Evolutionary conservation across 2,888 invertebrate genomes (phyloP), one percentile per base, ranked within the genome.

Genomic region (Macrosoma leucophasiata): DNA sequence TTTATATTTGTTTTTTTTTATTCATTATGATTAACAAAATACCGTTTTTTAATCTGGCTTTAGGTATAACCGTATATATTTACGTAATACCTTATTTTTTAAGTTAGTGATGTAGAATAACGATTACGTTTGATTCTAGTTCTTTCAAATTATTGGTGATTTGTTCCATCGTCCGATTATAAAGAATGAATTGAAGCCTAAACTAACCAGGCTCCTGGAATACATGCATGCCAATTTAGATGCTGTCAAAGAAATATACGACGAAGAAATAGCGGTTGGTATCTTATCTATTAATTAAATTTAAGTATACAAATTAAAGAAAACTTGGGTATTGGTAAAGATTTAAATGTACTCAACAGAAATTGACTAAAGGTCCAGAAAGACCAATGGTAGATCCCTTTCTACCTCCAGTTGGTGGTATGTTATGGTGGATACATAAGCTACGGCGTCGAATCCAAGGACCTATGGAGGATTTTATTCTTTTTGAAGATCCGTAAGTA

Each of bases 351-450:
- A 2, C 4, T 17, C 39, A 43, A 4, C 42, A 82, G 82, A 82
- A 77, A 69, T 23, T 77, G 20, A 64, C 62, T 0, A 76, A 71
- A 51, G 68, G 66, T 1, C 75, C 86, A 21, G 78, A 78, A 12
- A 59, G 86, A 5, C 86, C 87, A 1, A 77, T 77, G 67, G 85
- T 89, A 1, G 90, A 92, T 57, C 69, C 82, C 8, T 89, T 91
- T 60, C 89, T 91, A 58, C 94, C 96, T 0, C 90, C 91, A 8
- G 89, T 93, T 0, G 88, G 92, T 14, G 95, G 95, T 0, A 82
- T 88, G 26, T 63, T 95, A 10, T 88, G 90, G 55, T 93, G 91
- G 89, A 67, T 94, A 1, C 68, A 86, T 49, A 93, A 94, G 62
- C 60, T 93, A 20, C 82, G 85, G 11, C 65, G 77, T 32, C 77